A percentile compares a stretch with the other conserved stretches of the same genome.
Conservation (phyloP, 2,113 vertebrate species). For the Carettochelys insculpta region DNA sequence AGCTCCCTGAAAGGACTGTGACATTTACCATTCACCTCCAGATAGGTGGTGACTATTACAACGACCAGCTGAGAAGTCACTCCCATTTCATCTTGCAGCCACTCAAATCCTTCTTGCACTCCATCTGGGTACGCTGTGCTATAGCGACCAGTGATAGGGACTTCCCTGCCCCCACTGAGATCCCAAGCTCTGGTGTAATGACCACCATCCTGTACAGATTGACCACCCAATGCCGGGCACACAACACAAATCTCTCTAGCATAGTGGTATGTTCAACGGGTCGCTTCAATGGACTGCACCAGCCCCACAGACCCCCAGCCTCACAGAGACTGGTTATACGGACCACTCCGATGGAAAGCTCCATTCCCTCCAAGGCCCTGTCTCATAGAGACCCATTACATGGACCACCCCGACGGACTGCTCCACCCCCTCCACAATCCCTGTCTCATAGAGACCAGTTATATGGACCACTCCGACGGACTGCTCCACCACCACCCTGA, state of each 20-base stretch:
- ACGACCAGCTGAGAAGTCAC: not conserved
- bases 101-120: not conserved
- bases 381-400: no score
- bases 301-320: not conserved
- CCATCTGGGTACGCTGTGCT: not conserved
- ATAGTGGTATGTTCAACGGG: no score
- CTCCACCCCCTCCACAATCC: no score
- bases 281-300: no score
- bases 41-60: not conserved
- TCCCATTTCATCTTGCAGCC: not conserved
- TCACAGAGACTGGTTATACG: not conserved
- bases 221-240: not conserved
- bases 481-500: no score
- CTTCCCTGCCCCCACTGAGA: not conserved
- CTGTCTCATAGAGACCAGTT: no score
- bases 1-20: conserved; percentile 66
- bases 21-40: not conserved
- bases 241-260: no score
- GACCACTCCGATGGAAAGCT: not conserved
- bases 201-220: not conserved
- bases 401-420: not conserved
- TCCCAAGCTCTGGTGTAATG: not conserved
- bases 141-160: not conserved
- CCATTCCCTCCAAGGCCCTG: no score
- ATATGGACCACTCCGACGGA: not conserved